Evolutionary conservation across 2,113 vertebrate genomes (phyloP), one percentile per base, ranked within the genome.

Genomic region (Oreochromis tanganicae): DNA sequence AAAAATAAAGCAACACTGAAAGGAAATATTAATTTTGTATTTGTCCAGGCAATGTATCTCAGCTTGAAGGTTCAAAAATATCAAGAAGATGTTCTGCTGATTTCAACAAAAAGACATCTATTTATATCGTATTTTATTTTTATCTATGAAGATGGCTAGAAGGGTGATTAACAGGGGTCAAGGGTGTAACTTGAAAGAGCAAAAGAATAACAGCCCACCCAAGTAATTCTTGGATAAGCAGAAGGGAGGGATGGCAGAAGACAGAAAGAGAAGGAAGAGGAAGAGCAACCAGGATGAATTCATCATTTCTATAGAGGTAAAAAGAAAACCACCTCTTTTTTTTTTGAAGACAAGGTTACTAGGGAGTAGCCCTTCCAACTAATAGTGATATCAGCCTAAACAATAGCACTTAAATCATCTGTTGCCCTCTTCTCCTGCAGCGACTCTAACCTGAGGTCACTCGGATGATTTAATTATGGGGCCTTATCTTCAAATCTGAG

Each of bases 381-480:
- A 73, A 86, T 85, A 82, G 56, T 27, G 5, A 81, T 34, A 87
- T 81, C 52, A 54, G 24, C 6, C 5, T 13, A 75, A 84, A 92
- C 89, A 95, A 94, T 87, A 86, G 36, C 34, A 82, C 34, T 83
- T 86, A 61, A 91, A 89, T 91, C 75, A 86, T 81, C 27, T 24
- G 71, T 59, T 32, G 75, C 79, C 84, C 27, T 71, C 82, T 71
- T 27, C 36, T 81, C 84, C 63, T 81, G 29, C 9, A 24, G 34
- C 38, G 29, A 3, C 32, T 89, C 43, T 81, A 81, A 85, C 81
- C 66, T 84, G 24, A 82, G 38, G 78, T 84, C 85, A 86, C 34
- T 56, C 4, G 3, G 57, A 52, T 56, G 41, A 90, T 87, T 80
- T 78, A 81, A 55, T 80, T 52, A 50, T 5, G 7, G 8, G 9